phyloP scores from a whole-genome alignment of 2,113 vertebrate genomes.

The Boulengeromyrus knoepffleri region DNA sequence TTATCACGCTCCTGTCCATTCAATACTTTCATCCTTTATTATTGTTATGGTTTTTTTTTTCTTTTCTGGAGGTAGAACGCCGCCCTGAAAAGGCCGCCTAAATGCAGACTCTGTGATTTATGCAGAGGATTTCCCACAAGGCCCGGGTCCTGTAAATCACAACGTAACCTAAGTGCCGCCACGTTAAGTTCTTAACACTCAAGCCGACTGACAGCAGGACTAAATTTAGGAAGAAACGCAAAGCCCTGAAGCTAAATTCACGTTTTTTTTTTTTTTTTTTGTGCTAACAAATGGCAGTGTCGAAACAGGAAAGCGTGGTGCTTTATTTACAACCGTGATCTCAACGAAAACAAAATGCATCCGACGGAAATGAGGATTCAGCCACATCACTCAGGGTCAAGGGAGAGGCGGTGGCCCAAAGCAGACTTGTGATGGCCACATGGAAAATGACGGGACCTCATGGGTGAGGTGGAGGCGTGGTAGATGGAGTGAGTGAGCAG shows the following conservation, averaged over 20 bases:
- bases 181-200: conserved; percentile 4
- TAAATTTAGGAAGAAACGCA: conserved; percentile 2
- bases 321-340: background rate
- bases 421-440: background rate
- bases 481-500: conserved; percentile 45
- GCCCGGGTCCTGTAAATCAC: background rate
- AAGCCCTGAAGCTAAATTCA: background rate
- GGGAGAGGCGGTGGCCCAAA: background rate
- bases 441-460: background rate
- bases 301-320: background rate
- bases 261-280: no score
- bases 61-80: background rate
- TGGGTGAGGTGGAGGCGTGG: conserved; percentile 22
- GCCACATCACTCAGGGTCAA: background rate
- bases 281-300: background rate
- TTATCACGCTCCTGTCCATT: conserved; percentile 23
- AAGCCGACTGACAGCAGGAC: background rate
- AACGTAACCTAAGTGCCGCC: background rate
- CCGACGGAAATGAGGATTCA: background rate
- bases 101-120: background rate
- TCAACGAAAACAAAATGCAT: background rate
- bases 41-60: background rate
- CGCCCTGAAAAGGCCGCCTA: background rate
- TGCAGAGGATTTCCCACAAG: background rate
- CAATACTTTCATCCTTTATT: background rate